Base-by-base conservation (phyloP, 1,140 invertebrate species). In the Chironomus tepperi region DNA sequence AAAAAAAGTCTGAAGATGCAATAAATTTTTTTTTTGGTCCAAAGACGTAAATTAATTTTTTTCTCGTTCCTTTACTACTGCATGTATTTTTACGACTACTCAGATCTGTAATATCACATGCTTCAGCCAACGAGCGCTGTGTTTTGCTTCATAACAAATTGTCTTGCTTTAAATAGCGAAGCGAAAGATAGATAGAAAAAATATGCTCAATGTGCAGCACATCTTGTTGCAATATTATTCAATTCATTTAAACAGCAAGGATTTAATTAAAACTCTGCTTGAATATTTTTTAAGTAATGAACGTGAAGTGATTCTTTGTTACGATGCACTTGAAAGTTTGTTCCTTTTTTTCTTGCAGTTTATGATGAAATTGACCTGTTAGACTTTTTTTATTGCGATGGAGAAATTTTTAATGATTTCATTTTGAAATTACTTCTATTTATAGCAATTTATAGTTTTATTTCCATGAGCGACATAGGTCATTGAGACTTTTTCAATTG, bases 191-290 rank as follows among this genome's bases (percentile, higher is more conserved):
- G 9, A 18, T 2, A 18, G 65, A 19, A 19, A 34, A 34, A 34
- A 34, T 2, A 34, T 2, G 5, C 5, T 34, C 24, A 18, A 19
- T 70, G 1, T 70, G 65, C 65, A 70, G 18, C 65, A 21, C n/a
- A 19, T 9, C 16, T 34, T 21, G 65, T 19, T 3, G 19, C 65
- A n/a, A 57, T 34, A 57, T 10, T n/a, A 57, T 19, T 9, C 65
- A 70, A 70, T 70, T 70, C 65, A 70, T 70, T 70, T 15, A 70
- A 70, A 21, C 65, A 19, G 65, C 65, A 70, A 70, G 65, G 19
- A 18, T 19, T 70, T 70, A 70, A 70, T 70, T 70, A 70, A 70
- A 70, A 70, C 16, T 70, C 65, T 19, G 19, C 65, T 10, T 19
- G 65, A 70, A 21, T 21, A 19, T 18, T 10, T n/a, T n/a, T 19